These are phyloP conservation scores for Hippocampus zosterae DNA, from an alignment of 2,113 vertebrate genomes.

Conservation along the genomic window DNA sequence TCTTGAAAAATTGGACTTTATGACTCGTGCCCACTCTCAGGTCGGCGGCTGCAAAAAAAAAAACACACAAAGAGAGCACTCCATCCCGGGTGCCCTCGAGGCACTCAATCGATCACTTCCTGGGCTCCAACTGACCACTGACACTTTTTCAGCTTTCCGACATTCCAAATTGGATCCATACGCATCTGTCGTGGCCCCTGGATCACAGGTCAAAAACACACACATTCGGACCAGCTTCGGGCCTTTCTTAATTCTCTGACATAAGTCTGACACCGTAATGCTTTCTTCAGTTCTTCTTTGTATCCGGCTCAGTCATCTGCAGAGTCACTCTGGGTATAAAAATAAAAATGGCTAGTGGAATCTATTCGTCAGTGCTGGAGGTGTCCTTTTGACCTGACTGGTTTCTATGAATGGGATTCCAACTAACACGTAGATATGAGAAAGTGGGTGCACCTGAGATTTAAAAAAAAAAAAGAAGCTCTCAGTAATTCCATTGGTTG, in stretches of 20 bases:
- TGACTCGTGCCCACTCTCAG: constrained; percentile 37
- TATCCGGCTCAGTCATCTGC: constrained; percentile 14
- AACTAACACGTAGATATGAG: constrained; percentile 16
- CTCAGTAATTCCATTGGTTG: not conserved
- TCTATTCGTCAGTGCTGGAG: constrained; percentile 19
- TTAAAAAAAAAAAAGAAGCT: constrained; percentile 4
- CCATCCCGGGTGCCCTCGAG: constrained; percentile 53
- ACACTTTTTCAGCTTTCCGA: constrained; percentile 70
- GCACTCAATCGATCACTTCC: constrained; percentile 71
- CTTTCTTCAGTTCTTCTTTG: constrained; percentile 4
- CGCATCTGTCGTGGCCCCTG: constrained; percentile 51
- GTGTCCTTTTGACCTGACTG: constrained; percentile 27
- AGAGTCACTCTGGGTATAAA: constrained; percentile 9
- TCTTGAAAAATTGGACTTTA: constrained; percentile 41
- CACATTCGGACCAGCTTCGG: constrained; percentile 17
- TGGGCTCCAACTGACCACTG: constrained; percentile 66
- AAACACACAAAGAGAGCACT: constrained; percentile 61
- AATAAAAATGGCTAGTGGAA: constrained; percentile 21
- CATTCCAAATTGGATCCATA: constrained; percentile 73
- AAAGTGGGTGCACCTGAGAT: constrained; percentile 16
- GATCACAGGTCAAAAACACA: constrained; percentile 61
- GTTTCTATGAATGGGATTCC: constrained; percentile 15
- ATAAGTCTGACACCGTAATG: not conserved
- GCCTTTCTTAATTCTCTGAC: constrained; percentile 18
- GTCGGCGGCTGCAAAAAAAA: constrained; percentile 62